These are phyloP conservation scores for Anseranas semipalmata DNA, from an alignment of 2,113 vertebrate genomes.

Conservation along the genomic window DNA sequence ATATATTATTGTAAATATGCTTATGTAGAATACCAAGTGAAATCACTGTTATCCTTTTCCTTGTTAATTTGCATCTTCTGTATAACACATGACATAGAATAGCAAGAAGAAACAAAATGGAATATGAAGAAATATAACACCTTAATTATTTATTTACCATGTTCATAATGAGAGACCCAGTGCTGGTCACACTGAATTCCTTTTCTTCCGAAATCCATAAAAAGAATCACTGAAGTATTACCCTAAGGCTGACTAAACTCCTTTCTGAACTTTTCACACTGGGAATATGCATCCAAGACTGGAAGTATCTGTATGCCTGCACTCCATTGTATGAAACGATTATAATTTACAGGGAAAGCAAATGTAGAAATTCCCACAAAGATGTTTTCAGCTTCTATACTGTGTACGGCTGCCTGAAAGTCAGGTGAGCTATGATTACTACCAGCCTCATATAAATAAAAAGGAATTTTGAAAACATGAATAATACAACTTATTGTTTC, in stretches of 20 bases:
- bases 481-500: neutral
- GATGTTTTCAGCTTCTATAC: neutral
- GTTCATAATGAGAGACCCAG: too few relatives aligned
- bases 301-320: neutral
- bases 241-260: neutral
- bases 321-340: neutral
- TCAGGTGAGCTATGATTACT: neutral
- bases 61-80: neutral
- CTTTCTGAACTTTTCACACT: neutral
- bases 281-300: neutral
- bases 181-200: neutral
- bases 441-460: neutral
- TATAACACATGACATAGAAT: neutral
- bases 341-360: neutral
- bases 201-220: neutral
- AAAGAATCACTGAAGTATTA: neutral
- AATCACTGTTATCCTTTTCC: neutral
- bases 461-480: neutral
- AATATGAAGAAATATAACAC: neutral
- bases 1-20: neutral
- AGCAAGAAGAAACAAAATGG: neutral
- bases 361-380: neutral
- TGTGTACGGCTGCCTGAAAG: neutral
- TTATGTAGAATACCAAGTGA: neutral
- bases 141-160: neutral